A percentile compares a stretch with the other conserved stretches of the same genome.
Evolutionary conservation across 2,797 vertebrate species (phyloP).

Genomic region (Coregonus suidteri): DNA sequence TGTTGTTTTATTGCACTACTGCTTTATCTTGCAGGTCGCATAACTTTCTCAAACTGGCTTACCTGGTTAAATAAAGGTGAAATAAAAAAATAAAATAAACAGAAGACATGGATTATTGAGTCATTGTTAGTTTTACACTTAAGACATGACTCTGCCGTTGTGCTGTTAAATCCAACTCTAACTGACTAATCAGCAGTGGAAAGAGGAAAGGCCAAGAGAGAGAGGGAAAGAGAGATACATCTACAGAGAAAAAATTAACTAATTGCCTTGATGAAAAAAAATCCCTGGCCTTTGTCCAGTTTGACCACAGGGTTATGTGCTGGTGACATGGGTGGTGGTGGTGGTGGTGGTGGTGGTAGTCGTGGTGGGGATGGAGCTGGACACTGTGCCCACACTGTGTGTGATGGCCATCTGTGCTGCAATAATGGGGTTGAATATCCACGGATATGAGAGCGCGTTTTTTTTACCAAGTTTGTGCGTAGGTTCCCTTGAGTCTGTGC

Average conservation of each 20-base stretch:
- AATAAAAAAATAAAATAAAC: too few species aligned
- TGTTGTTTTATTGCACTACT: too few species aligned
- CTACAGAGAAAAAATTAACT: slow-evolving; percentile 36
- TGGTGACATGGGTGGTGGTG: background rate
- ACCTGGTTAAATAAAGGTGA: too few species aligned
- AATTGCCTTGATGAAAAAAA: slow-evolving; percentile 63
- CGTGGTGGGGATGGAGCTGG: background rate
- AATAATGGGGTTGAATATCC: background rate
- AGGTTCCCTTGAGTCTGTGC: background rate
- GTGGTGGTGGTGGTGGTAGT: background rate
- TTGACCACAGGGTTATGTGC: slow-evolving; percentile 59
- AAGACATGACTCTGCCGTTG: too few species aligned
- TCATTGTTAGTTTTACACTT: too few species aligned
- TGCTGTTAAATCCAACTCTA: background rate
- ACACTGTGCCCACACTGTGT: background rate
- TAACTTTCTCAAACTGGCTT: too few species aligned
- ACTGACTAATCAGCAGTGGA: slow-evolving; percentile 1
- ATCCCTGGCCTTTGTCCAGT: slow-evolving; percentile 64
- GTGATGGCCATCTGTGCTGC: background rate
- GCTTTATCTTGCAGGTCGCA: too few species aligned
- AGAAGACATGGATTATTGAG: too few species aligned
- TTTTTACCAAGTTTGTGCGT: background rate
- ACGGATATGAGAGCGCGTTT: background rate
- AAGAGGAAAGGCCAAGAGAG: slow-evolving; percentile 8
- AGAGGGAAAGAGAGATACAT: background rate